A percentile compares a stretch with the other conserved stretches of the same genome.
phyloP scores from a whole-genome alignment of 2,888 invertebrate genomes.

The Arctia plantaginis region DNA sequence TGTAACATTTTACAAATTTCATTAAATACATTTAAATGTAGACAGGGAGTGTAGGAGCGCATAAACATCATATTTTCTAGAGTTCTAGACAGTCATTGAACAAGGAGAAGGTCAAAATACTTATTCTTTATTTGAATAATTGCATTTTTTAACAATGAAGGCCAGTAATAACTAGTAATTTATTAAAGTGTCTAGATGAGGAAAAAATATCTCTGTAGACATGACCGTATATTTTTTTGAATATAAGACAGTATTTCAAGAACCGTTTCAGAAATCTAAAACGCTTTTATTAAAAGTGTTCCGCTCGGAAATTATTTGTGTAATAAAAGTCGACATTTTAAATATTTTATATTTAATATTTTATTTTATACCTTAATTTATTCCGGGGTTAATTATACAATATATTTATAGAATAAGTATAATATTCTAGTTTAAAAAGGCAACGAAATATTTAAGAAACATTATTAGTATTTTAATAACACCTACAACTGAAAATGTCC shows the following conservation, averaged over 20 bases:
- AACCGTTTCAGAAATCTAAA: neutral
- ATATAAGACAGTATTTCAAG: slow-evolving; percentile 7
- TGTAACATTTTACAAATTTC: too few relatives aligned
- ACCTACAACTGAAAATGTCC: too few relatives aligned
- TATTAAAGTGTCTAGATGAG: slow-evolving; percentile 26
- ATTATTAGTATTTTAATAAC: too few relatives aligned
- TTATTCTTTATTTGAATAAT: neutral
- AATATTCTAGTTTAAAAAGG: too few relatives aligned
- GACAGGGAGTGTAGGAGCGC: neutral
- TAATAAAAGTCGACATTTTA: neutral
- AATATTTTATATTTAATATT: neutral
- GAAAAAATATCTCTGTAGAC: neutral
- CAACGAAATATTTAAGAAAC: too few relatives aligned
- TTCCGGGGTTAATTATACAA: too few relatives aligned
- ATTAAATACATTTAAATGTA: too few relatives aligned
- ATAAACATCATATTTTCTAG: neutral
- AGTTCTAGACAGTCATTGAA: neutral
- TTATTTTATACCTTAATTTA: too few relatives aligned
- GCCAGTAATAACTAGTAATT: slow-evolving; percentile 12
- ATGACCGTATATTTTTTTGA: neutral
- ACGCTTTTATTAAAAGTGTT: neutral
- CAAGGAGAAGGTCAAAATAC: neutral
- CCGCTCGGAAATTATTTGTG: neutral
- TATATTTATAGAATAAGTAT: too few relatives aligned
- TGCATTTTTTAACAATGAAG: slow-evolving; percentile 11